Evolutionary conservation across 2,888 invertebrate species (phyloP), one percentile per base, ranked within the genome.

Genomic region (Acleris laterana): DNA sequence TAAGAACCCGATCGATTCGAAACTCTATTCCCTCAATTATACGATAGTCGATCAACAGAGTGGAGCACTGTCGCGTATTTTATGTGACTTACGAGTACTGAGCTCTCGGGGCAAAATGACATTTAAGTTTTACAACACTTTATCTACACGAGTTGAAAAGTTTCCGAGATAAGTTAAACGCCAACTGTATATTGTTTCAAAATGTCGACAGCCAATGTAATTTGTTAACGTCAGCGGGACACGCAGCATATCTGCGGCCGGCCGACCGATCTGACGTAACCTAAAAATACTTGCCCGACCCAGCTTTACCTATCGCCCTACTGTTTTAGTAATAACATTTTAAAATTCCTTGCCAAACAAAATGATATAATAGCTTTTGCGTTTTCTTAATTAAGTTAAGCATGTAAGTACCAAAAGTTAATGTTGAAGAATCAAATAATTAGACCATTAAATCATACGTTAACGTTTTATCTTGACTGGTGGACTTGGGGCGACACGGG

Each of bases 121-220:
- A 90, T 90, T 92, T 92, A 90, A 90, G 90, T 91, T 89, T 87
- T 91, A 91, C 89, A 91, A 89, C 89, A 87, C 84, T 88, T 89
- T 92, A 92, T 92, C 90, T 89, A 87, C 83, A 85, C 82, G 83
- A 87, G 87, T 89, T 89, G 88, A 91, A 90, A 91, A 90, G 85
- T 89, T 80, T 13, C 79, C 75, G 74, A 92, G 92, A 91, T 92
- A 91, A 90, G 83, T 89, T 90, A 91, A 92, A 91, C 92, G 89
- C 86, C 88, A 87, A 88, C 87, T 86, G 89, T 90, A 90, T 90
- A 92, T 92, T 91, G 92, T 92, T 91, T 92, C 90, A 88, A 83
- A 89, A 86, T 87, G 87, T 84, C 87, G 88, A 89, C 90, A 87
- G 88, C 78, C 87, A 78, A 84, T 87, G 90, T 91, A 90, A 91